phyloP scores from a whole-genome alignment of 2,797 vertebrate species.

The Hydrophis major region DNA sequence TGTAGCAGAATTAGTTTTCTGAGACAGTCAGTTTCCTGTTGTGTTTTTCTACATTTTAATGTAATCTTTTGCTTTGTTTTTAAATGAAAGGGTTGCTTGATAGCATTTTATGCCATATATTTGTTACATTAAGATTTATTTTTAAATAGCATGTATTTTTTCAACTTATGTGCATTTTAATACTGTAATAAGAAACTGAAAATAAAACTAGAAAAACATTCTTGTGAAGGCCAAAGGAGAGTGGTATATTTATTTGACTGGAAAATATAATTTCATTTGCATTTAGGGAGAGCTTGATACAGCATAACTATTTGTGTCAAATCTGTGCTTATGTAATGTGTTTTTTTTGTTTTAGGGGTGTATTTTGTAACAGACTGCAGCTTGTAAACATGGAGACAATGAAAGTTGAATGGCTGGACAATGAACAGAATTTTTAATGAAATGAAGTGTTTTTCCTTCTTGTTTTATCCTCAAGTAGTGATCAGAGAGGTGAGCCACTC shows the following conservation, averaged over 20 bases:
- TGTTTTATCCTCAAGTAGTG: neutral
- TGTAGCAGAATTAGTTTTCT: neutral
- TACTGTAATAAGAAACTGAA: neutral
- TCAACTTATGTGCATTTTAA: neutral
- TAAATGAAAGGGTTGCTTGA: neutral
- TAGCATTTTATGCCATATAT: neutral
- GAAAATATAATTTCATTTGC: neutral
- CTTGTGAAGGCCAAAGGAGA: neutral
- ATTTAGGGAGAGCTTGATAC: neutral
- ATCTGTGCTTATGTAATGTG: neutral
- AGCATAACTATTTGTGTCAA: neutral
- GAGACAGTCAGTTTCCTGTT: neutral
- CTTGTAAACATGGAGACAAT: neutral
- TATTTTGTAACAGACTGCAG: neutral
- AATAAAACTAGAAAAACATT: neutral
- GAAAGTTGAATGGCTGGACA: neutral
- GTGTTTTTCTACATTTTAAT: neutral
- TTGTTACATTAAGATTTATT: neutral
- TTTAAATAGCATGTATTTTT: neutral
- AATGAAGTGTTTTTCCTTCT: neutral
- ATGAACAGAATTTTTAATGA: neutral
- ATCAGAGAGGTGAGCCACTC: neutral
- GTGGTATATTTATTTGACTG: neutral
- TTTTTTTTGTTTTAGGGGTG: neutral
- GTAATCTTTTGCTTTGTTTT: neutral